Evolutionary conservation across 2,797 vertebrate species (phyloP), one percentile per base, ranked within the genome.

Genomic region (Brotula barbata): DNA sequence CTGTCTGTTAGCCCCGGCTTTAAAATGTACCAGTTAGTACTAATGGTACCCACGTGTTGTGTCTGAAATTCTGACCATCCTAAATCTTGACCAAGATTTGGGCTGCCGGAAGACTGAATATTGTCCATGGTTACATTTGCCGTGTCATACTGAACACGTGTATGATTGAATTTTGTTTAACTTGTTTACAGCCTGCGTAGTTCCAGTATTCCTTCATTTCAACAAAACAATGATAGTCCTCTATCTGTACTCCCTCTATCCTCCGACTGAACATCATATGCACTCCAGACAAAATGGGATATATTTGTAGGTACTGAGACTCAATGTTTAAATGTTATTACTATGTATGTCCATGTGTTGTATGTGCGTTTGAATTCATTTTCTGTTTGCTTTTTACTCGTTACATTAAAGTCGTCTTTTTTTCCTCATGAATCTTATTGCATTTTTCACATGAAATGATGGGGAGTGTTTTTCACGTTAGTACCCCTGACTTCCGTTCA

Each of bases 361-460:
- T 12, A 46, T 62, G 75, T 55, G 67, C 77, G 50, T 84, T 71
- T 82, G 63, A 69, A 56, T 80, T 77, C 23, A 46, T 81, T 71
- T 84, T 72, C 49, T 64, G 50, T 17, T 75, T 84, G 79, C 46
- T 84, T 84, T 80, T 63, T 81, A 80, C 52, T 67, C 64, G 61
- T 75, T 78, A 15, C 21, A 85, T 84, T 87, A 86, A 84, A 87
- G 33, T 40, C 75, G 53, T 55, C 59, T 74, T 81, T 78, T 68
- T 54, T 47, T 36, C n/a, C n/a, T n/a, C n/a, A n/a, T n/a, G n/a
- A n/a, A n/a, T n/a, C n/a, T n/a, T n/a, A n/a, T n/a, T n/a, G n/a
- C n/a, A n/a, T n/a, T n/a, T n/a, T n/a, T n/a, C n/a, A n/a, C n/a
- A n/a, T n/a, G n/a, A n/a, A n/a, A n/a, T n/a, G n/a, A n/a, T n/a